Conservation (phyloP, 1,140 invertebrate species). For the Parapsyche elsis region DNA sequence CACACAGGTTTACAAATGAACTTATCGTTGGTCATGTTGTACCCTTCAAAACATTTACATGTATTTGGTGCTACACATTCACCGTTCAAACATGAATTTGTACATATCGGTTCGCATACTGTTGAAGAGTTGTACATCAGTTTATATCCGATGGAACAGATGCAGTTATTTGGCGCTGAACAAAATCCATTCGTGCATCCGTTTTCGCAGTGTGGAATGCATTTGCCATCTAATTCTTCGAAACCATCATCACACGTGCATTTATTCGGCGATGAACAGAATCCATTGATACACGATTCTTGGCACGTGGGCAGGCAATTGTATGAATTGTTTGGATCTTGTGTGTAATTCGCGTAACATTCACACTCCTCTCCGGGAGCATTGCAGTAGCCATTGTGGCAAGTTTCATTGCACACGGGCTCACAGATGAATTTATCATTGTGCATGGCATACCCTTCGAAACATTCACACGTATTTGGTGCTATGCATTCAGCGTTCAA, state of each 20-base stretch:
- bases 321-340: constrained; percentile 50
- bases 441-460: constrained; percentile 36
- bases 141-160: constrained; percentile 64
- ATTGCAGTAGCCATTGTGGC: constrained; percentile 35
- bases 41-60: constrained; percentile 21
- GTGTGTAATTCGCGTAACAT: constrained; percentile 55
- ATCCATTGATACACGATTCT: constrained; percentile 63
- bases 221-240: constrained; percentile 59
- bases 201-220: constrained; percentile 58
- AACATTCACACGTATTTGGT: constrained; percentile 68
- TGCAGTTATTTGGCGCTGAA: constrained; percentile 66
- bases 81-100: not conserved
- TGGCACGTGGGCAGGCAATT: constrained; percentile 62
- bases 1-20: constrained; percentile 62
- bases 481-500: constrained; percentile 66
- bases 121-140: not conserved
- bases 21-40: not conserved
- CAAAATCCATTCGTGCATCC: constrained; percentile 67
- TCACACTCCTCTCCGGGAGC: constrained; percentile 64
- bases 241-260: constrained; percentile 60
- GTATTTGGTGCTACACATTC: not conserved
- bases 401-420: constrained; percentile 30
- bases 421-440: constrained; percentile 29
- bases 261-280: constrained; percentile 62
- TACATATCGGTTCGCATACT: constrained; percentile 61